Conservation (phyloP, 2,797 vertebrate genomes). For the Podarcis siculus region DNA sequence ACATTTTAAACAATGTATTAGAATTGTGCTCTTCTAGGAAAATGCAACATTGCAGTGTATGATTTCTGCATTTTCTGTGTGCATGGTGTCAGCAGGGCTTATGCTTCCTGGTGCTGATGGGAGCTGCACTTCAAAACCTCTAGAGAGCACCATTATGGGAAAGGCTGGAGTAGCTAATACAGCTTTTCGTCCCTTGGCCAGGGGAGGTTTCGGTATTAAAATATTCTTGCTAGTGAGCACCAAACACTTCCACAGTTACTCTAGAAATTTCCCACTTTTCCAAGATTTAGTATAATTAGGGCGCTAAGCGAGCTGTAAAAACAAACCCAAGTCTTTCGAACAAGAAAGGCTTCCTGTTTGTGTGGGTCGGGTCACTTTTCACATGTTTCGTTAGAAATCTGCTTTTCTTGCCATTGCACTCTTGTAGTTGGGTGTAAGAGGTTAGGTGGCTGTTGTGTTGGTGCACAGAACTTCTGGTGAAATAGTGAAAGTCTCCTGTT, state of each 20-base stretch:
- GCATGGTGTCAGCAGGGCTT: background rate
- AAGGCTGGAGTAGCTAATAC: background rate
- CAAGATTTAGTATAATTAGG: slow-evolving; percentile 52
- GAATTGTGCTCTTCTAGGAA: slow-evolving; percentile 44
- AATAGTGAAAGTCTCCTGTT: background rate
- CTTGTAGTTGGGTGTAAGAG: slow-evolving; percentile 9
- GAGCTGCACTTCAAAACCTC: too few relatives aligned
- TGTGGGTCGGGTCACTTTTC: slow-evolving; percentile 38
- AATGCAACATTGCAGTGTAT: slow-evolving; percentile 3
- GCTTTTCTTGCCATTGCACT: slow-evolving; percentile 48
- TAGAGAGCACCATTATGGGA: too few relatives aligned
- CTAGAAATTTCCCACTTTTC: slow-evolving; percentile 43
- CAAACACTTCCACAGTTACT: background rate
- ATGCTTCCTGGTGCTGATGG: too few relatives aligned
- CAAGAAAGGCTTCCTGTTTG: slow-evolving; percentile 38
- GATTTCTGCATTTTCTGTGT: slow-evolving; percentile 37
- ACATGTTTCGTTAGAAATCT: slow-evolving; percentile 47
- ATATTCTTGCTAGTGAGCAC: slow-evolving; percentile 3
- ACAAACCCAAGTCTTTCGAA: slow-evolving; percentile 15
- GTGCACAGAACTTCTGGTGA: fast-evolving
- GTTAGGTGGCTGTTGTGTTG: fast-evolving
- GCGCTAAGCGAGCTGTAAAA: slow-evolving; percentile 51
- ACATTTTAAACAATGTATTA: background rate
- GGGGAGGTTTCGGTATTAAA: slow-evolving; percentile 3
- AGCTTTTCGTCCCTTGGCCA: background rate